Base-by-base conservation (phyloP, 2,113 vertebrate species). In the Pandion haliaetus region DNA sequence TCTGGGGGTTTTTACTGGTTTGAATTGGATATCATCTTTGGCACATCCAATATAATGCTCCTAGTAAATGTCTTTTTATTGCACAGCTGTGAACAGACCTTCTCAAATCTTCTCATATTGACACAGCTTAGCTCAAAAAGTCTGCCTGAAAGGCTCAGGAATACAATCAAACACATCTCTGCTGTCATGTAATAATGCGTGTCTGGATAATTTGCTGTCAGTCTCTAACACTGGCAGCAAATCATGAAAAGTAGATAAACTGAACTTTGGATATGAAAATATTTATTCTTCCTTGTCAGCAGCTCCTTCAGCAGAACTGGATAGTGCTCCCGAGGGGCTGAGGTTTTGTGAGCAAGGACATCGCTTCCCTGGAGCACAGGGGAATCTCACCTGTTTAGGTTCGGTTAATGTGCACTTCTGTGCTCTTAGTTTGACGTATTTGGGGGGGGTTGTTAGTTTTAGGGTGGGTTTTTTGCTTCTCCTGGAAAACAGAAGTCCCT, bases 111-210 rank as follows among this genome's bases (percentile, higher is more conserved):
- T 34, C 69, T 17, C 31, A 0, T 15, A 2, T 40, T 6, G 55
- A 31, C 45, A n/a, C 45, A 31, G 36, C 50, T 40, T 26, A 25
- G 57, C 80, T 80, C 44, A 8, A 23, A 42, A 31, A 20, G 26
- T 14, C 47, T 12, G 24, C 55, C 55, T 3, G 52, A 16, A 36
- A 12, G 32, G 5, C 21, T 4, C 0, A 15, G 21, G 50, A 40
- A 23, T 3, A 6, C 70, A 5, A 12, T 9, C 32, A 36, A 58
- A 14, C 24, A 0, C 58, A 3, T 13, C 59, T 14, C 40, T 7
- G 2, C 67, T 17, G 14, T 20, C n/a, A 2, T 1, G 2, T 8
- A 5, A 4, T 14, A 25, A 7, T 3, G 17, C 12, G 4, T 3
- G 24, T 9, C 36, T 14, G n/a, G 28, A 6, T 26, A 3, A 12